phyloP scores from a whole-genome alignment of 2,888 invertebrate species.

The Tetramorium bicarinatum region DNA sequence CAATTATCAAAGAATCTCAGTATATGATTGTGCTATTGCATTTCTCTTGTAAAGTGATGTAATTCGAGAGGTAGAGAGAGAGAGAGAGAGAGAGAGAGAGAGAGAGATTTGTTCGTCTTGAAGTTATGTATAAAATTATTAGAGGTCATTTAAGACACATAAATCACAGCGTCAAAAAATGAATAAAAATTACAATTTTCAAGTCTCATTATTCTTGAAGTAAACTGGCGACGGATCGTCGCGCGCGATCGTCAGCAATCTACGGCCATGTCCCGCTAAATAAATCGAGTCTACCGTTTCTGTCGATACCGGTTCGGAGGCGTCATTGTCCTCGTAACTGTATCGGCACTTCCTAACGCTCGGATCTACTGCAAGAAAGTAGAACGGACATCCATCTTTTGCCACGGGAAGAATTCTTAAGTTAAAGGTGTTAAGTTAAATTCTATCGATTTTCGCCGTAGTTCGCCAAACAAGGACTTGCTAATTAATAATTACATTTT shows the following conservation, averaged over 20 bases:
- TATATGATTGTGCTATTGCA: background rate
- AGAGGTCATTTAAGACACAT: background rate
- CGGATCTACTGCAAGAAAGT: slow-evolving; percentile 74
- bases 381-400: slow-evolving; percentile 75
- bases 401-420: slow-evolving; percentile 15
- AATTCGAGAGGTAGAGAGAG: background rate
- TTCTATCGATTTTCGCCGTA: background rate
- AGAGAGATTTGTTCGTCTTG: background rate
- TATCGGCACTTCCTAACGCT: slow-evolving; percentile 77
- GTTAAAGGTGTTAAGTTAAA: background rate
- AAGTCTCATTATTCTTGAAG: background rate
- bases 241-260: background rate
- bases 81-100: background rate
- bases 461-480: too few relatives aligned
- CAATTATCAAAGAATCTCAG: background rate
- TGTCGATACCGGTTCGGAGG: slow-evolving; percentile 75
- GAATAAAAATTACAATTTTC: background rate
- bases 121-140: background rate
- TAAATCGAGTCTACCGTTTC: slow-evolving; percentile 66
- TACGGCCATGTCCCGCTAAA: slow-evolving; percentile 37
- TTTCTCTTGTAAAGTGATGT: background rate
- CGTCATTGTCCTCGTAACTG: slow-evolving; percentile 77
- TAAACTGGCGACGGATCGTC: background rate
- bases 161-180: background rate
- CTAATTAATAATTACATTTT: background rate